A percentile compares a stretch with the other conserved stretches of the same genome.
phyloP scores from a whole-genome alignment of 2,888 invertebrate genomes.

The Cerastis rubricosa region DNA sequence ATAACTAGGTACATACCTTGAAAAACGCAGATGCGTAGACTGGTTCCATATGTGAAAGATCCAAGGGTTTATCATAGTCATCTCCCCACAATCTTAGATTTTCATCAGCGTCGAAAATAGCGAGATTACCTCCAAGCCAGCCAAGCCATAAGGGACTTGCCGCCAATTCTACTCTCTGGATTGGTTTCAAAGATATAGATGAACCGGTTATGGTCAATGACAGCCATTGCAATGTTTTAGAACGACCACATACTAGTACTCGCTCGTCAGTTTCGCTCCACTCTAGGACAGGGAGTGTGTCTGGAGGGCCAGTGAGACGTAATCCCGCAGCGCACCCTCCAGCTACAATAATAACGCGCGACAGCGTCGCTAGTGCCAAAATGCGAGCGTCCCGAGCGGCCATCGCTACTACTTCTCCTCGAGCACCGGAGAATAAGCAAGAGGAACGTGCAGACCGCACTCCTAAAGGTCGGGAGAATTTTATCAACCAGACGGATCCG shows the following conservation, averaged over 20 bases:
- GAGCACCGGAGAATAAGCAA: conserved; percentile 98
- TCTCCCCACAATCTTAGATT: conserved; percentile 97
- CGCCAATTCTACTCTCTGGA: conserved; percentile 93
- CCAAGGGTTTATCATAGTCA: conserved; percentile 95
- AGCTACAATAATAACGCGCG: conserved; percentile 93
- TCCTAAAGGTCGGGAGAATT: conserved; percentile 96
- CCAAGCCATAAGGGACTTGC: conserved; percentile 92
- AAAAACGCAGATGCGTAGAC: conserved; percentile 97
- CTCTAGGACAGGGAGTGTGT: conserved; percentile 96
- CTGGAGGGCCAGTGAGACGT: conserved; percentile 93
- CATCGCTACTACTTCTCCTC: conserved; percentile 94
- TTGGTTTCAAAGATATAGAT: conserved; percentile 90
- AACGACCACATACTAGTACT: conserved; percentile 97
- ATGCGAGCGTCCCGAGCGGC: conserved; percentile 89
- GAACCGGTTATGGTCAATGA: conserved; percentile 91
- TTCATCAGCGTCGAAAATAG: conserved; percentile 96
- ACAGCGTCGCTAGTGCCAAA: conserved; percentile 98
- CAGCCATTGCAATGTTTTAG: conserved; percentile 96
- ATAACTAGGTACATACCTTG: conserved; percentile 88
- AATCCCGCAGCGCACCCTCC: conserved; percentile 85
- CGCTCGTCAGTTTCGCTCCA: conserved; percentile 95
- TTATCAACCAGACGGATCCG: conserved; percentile 98
- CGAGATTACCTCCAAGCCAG: conserved; percentile 95
- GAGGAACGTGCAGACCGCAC: conserved; percentile 97
- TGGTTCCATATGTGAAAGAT: conserved; percentile 95